These are phyloP conservation scores for Drosophila sechellia DNA, from an alignment of 1,140 invertebrate genomes.

Conservation along the genomic window DNA sequence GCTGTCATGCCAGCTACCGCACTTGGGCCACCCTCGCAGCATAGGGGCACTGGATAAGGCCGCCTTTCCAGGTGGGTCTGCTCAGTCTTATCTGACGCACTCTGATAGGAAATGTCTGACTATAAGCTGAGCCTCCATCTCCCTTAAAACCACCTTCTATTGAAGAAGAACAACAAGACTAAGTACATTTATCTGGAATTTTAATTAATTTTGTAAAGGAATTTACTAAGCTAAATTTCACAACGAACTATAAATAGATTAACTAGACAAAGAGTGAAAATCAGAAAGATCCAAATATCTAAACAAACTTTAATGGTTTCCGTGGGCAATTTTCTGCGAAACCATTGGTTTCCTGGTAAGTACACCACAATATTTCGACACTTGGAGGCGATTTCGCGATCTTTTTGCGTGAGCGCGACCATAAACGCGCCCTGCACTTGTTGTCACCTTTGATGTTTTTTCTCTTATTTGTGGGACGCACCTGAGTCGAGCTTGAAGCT, in stretches of 20 bases:
- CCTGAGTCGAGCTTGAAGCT: constrained; percentile 19
- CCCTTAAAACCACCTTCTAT: no score
- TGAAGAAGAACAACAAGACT: no score
- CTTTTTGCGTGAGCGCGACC: constrained; percentile 18
- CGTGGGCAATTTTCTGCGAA: background rate
- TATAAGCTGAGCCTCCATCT: no score
- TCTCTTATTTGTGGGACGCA: constrained; percentile 2
- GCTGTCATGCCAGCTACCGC: constrained; percentile 71
- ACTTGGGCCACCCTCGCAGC: constrained; percentile 35
- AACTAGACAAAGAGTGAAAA: background rate
- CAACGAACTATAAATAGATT: background rate
- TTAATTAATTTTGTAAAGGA: no score
- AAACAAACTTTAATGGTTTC: background rate
- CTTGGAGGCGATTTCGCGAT: constrained; percentile 14
- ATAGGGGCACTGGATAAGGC: constrained; percentile 42
- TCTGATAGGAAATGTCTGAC: background rate
- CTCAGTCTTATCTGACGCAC: background rate
- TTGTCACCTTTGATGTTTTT: constrained; percentile 13
- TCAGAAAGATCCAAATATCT: no score
- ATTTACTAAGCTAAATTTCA: no score
- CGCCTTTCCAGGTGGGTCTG: constrained; percentile 11
- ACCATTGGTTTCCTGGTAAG: background rate
- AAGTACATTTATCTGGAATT: no score
- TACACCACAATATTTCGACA: constrained; percentile 3
- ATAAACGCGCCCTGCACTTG: constrained; percentile 46